Evolutionary conservation across 2,888 invertebrate genomes (phyloP).

Genomic region (Scotopteryx bipunctaria): DNA sequence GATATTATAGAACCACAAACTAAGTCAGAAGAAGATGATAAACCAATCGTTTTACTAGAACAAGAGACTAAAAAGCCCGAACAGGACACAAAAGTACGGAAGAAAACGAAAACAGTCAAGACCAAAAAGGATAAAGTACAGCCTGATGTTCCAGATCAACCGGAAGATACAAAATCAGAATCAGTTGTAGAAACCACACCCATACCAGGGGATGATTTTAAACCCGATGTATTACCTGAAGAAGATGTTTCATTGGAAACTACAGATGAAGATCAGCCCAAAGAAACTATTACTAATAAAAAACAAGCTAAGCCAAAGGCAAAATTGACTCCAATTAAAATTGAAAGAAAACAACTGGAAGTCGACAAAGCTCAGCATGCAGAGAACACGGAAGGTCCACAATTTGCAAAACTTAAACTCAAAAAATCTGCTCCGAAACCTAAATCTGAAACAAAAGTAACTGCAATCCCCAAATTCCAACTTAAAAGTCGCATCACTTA

Average conservation of each 20-base stretch:
- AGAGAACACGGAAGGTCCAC: constrained; percentile 84
- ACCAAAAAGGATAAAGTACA: constrained; percentile 3
- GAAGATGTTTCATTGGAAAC: not conserved
- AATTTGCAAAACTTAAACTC: constrained; percentile 87
- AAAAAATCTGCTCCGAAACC: constrained; percentile 83
- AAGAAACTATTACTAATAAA: constrained; percentile 25
- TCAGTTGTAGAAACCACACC: not conserved
- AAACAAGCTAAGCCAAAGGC: constrained; percentile 50
- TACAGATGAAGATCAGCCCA: constrained; percentile 1
- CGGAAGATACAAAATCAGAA: not conserved
- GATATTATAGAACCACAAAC: not conserved
- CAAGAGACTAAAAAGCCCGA: constrained; percentile 1
- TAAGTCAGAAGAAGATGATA: not conserved
- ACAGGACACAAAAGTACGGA: constrained; percentile 3
- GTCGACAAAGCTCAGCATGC: constrained; percentile 85
- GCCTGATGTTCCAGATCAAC: not conserved
- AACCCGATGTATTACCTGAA: not conserved
- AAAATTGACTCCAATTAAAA: constrained; percentile 80
- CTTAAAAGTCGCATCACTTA: constrained; percentile 88
- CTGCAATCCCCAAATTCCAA: constrained; percentile 86
- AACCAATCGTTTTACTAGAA: not conserved
- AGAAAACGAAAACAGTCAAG: constrained; percentile 18
- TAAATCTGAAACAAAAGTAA: constrained; percentile 65
- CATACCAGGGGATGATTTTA: not conserved
- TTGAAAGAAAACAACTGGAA: constrained; percentile 85